Conservation (phyloP, 2,888 invertebrate species). For the Diarsia rubi region DNA sequence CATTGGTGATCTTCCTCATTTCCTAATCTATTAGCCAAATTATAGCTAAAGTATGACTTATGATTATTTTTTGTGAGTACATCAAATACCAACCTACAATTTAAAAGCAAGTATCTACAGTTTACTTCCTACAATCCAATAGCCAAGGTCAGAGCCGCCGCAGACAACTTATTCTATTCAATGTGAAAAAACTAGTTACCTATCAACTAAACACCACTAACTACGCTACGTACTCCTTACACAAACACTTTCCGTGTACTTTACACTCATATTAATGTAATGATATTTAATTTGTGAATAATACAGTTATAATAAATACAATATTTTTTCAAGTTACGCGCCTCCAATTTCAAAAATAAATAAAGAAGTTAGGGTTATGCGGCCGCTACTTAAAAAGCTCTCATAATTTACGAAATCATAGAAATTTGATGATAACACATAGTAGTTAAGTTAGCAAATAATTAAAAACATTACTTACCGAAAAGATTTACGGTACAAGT, state of each 20-base stretch:
- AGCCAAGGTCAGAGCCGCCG: slow-evolving; percentile 88
- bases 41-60: slow-evolving; percentile 77
- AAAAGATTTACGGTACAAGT: slow-evolving; percentile 99
- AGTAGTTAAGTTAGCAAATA: slow-evolving; percentile 46
- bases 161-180: slow-evolving; percentile 89
- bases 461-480: slow-evolving; percentile 92
- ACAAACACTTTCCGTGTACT: slow-evolving; percentile 38
- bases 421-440: slow-evolving; percentile 36
- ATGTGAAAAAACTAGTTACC: slow-evolving; percentile 84
- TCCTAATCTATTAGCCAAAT: slow-evolving; percentile 67
- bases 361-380: slow-evolving; percentile 82
- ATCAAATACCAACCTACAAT: slow-evolving; percentile 90
- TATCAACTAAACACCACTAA: slow-evolving; percentile 73
- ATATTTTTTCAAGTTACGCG: slow-evolving; percentile 86
- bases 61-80: slow-evolving; percentile 88
- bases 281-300: slow-evolving; percentile 25
- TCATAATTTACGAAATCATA: slow-evolving; percentile 41
- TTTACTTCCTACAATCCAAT: slow-evolving; percentile 91
- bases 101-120: slow-evolving; percentile 89
- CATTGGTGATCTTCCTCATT: slow-evolving; percentile 51
- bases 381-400: slow-evolving; percentile 61
- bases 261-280: slow-evolving; percentile 5
- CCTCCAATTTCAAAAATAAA: slow-evolving; percentile 82
- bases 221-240: slow-evolving; percentile 45
- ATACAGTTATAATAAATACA: slow-evolving; percentile 32